These are phyloP conservation scores for Kuschelorhynchus macadamiae DNA, from an alignment of 2,888 invertebrate species.

Conservation along the genomic window DNA sequence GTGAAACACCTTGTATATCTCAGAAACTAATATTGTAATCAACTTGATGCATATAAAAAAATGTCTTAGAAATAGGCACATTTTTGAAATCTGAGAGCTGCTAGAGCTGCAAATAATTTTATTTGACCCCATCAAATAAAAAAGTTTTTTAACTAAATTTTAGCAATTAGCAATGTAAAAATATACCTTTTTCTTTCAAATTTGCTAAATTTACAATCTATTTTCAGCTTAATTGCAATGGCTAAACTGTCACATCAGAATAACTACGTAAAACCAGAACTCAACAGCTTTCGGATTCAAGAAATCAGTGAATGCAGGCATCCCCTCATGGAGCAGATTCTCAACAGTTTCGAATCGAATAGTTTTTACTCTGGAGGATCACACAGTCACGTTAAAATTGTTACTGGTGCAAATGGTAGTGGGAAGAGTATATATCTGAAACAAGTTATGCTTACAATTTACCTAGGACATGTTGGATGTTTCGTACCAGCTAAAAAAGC, in stretches of 20 bases:
- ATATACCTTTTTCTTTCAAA: too few species aligned
- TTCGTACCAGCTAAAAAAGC: conserved; percentile 88
- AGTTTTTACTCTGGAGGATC: conserved; percentile 74
- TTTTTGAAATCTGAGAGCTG: too few species aligned
- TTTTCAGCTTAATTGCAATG: conserved; percentile 66
- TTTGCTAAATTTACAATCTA: too few species aligned
- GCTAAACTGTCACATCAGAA: conserved; percentile 64
- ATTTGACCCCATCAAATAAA: too few species aligned
- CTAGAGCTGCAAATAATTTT: too few species aligned
- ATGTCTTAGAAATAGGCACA: too few species aligned
- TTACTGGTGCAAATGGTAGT: conserved; percentile 90
- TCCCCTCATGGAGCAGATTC: conserved; percentile 79
- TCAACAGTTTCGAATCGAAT: conserved; percentile 81
- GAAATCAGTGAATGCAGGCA: conserved; percentile 74
- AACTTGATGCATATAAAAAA: too few species aligned
- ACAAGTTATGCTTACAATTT: conserved; percentile 84
- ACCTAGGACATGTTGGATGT: conserved; percentile 90
- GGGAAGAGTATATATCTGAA: conserved; percentile 95
- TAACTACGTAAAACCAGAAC: conserved; percentile 63
- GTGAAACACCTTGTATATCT: too few species aligned
- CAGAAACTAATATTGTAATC: too few species aligned
- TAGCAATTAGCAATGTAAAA: too few species aligned
- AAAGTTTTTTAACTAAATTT: too few species aligned
- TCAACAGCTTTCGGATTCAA: conserved; percentile 63
- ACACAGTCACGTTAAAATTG: conserved; percentile 77